These are phyloP conservation scores for Synchiropus splendidus DNA, from an alignment of 2,113 vertebrate species.

Conservation along the genomic window DNA sequence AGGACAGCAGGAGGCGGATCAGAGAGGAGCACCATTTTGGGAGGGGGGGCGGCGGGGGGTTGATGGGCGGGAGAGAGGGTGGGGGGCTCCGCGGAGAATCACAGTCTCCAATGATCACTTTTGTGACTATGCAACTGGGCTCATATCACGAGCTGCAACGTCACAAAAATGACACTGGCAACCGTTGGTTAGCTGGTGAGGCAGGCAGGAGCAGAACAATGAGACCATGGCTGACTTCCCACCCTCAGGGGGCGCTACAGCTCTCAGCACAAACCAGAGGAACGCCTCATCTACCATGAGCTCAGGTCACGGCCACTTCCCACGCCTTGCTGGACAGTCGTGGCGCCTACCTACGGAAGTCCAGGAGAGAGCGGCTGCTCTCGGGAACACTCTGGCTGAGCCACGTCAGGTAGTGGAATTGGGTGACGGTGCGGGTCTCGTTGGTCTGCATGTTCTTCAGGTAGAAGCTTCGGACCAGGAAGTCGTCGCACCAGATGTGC, in stretches of 20 bases:
- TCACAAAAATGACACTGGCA: constrained; percentile 99
- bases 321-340: too few relatives aligned
- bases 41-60: not conserved
- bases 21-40: constrained; percentile 13
- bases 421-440: constrained; percentile 90
- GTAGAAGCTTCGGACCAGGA: constrained; percentile 96
- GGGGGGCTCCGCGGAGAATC: not conserved
- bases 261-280: too few relatives aligned
- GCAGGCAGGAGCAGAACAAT: constrained; percentile 9
- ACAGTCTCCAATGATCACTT: constrained; percentile 99
- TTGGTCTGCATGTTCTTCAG: constrained; percentile 95
- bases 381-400: constrained; percentile 80
- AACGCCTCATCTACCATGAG: too few relatives aligned
- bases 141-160: constrained; percentile 99
- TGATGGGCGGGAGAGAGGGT: not conserved
- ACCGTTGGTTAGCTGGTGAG: constrained; percentile 94
- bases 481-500: constrained; percentile 98
- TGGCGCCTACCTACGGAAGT: constrained; percentile 99
- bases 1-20: too few relatives aligned
- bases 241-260: too few relatives aligned
- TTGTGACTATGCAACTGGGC: constrained; percentile 99
- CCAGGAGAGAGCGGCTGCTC: constrained; percentile 82
- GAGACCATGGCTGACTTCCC: too few relatives aligned
- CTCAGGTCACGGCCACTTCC: too few relatives aligned
- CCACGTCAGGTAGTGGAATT: constrained; percentile 99